Evolutionary conservation across 2,113 vertebrate species (phyloP).

Genomic region (Atractosteus spatula): DNA sequence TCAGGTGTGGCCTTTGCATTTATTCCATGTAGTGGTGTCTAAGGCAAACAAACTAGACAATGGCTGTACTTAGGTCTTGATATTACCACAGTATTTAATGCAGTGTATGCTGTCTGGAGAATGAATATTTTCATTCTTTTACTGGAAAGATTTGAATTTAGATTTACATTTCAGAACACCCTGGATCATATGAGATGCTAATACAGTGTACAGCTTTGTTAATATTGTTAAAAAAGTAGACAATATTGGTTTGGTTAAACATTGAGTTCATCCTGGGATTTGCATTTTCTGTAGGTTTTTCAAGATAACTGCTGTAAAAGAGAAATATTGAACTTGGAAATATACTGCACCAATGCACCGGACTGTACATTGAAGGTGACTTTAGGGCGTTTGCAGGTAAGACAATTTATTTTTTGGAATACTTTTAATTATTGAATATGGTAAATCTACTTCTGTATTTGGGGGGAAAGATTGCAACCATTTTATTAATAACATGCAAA

Average conservation of each 20-base stretch:
- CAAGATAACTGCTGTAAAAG: slow-evolving; percentile 86
- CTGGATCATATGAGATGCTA: not conserved
- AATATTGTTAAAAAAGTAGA: not conserved
- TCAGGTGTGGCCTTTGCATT: no score
- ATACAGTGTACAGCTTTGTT: not conserved
- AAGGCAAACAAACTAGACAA: no score
- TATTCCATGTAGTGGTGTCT: no score
- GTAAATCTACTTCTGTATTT: no score
- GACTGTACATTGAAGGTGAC: slow-evolving; percentile 63
- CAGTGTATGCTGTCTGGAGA: not conserved
- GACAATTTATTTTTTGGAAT: slow-evolving; percentile 16
- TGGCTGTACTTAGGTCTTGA: no score
- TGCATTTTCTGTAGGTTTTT: slow-evolving; percentile 68
- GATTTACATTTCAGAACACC: not conserved
- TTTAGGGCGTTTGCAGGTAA: slow-evolving; percentile 77
- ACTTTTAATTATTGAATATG: no score
- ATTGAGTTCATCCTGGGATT: not conserved
- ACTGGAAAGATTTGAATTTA: not conserved
- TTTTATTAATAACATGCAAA: no score
- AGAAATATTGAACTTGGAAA: slow-evolving; percentile 78
- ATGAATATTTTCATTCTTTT: not conserved
- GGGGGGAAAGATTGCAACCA: no score
- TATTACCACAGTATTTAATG: no score
- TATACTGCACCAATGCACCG: slow-evolving; percentile 79
- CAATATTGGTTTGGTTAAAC: no score